These are phyloP conservation scores for Nyctereutes procyonoides DNA, from an alignment of 2,113 vertebrate genomes.

Conservation along the genomic window DNA sequence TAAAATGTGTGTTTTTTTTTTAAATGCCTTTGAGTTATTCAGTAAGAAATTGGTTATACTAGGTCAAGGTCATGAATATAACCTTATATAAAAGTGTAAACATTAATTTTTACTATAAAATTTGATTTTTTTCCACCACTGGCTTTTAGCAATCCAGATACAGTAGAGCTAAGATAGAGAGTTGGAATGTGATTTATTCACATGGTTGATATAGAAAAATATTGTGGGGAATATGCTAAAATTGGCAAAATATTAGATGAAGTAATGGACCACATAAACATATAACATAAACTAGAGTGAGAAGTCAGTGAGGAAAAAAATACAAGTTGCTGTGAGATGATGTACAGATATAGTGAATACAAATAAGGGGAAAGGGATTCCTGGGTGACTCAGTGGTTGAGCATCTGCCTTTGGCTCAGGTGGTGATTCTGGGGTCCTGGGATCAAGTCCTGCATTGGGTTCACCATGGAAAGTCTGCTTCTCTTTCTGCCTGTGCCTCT, in stretches of 20 bases:
- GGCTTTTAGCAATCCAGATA: not conserved
- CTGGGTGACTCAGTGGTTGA: no score
- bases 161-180: not conserved
- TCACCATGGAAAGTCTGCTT: no score
- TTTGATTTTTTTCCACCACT: not conserved
- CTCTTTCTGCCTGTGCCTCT: no score
- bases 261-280: not conserved
- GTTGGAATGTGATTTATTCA: not conserved
- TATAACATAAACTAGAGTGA: not conserved
- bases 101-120: not conserved
- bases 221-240: not conserved
- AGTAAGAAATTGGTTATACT: not conserved
- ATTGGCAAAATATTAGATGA: not conserved
- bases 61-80: not conserved
- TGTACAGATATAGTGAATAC: not conserved
- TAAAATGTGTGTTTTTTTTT: not conserved
- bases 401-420: no score
- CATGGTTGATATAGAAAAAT: not conserved
- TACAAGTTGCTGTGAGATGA: not conserved
- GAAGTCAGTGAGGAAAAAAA: not conserved
- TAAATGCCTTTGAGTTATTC: not conserved
- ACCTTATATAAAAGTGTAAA: not conserved
- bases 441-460: no score
- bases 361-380: not conserved
- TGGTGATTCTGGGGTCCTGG: no score